Base-by-base conservation (phyloP, 2,888 invertebrate species). In the Conistra vaccinii region DNA sequence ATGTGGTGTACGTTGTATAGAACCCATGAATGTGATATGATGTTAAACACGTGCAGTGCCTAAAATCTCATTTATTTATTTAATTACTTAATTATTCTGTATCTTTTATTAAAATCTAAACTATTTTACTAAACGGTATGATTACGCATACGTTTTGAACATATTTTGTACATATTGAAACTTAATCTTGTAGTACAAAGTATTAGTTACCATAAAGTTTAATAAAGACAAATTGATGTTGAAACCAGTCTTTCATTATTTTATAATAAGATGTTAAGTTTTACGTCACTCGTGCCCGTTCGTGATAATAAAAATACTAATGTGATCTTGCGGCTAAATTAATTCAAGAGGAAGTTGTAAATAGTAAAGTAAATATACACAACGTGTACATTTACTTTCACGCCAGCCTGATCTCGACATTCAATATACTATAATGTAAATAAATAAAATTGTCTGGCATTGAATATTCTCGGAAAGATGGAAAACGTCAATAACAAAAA, bases 181-280 rank as follows among this genome's bases (percentile, higher is more conserved):
- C 92, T 94, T 95, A 95, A 93, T 96, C 95, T 94, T 93, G 95
- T 96, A 95, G 96, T 95, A 96, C 94, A 95, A 95, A 95, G 88
- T 91, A 93, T 94, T 94, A 95, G 93, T 94, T 94, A 93, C 90
- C 88, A 88, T 92, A 93, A 94, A 92, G 89, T 92, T 94, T 92
- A 96, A 96, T 96, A 96, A 96, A 96, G 96, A 96, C 96, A 95
- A 92, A 92, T 96, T 92, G 95, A 95, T 96, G 96, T 96, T 96
- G 88, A 85, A 79, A 63, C 61, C 39, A 70, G 81, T 55, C 17
- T 87, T 84, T 87, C 32, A 83, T 87, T 88, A 20, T 72, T 80
- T 67, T 70, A 26, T 14, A 69, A 80, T 62, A 83, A 76, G 66
- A 63, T 53, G 62, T 73, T 60, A 61, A 61, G 71, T 58, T 71